A percentile compares a stretch with the other conserved stretches of the same genome.
Evolutionary conservation across 1,140 invertebrate genomes (phyloP).

Genomic region (Pinna nobilis): DNA sequence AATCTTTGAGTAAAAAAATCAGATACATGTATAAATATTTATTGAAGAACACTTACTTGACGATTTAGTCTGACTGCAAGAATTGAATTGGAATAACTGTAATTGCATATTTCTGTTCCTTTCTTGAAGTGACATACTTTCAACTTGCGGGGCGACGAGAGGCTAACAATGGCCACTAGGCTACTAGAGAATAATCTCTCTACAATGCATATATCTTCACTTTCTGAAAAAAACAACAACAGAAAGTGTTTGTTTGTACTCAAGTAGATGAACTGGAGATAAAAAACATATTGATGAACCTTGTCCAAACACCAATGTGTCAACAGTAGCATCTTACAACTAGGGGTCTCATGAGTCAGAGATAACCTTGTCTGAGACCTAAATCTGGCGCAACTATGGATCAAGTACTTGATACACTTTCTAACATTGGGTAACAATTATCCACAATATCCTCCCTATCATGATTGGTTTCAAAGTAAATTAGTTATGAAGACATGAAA

Average conservation of each 20-base stretch:
- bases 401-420: no score
- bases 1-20: neutral
- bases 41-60: constrained; percentile 80
- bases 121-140: constrained; percentile 99
- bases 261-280: no score
- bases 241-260: neutral
- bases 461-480: no score
- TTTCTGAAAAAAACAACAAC: constrained; percentile 76
- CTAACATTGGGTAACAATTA: no score
- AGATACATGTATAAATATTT: neutral
- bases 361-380: no score
- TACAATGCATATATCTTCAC: constrained; percentile 93
- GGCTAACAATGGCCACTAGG: constrained; percentile 94
- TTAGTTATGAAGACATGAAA: no score
- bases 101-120: constrained; percentile 98
- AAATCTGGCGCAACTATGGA: no score
- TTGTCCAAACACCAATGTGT: no score
- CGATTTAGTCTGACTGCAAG: constrained; percentile 97
- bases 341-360: no score
- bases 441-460: no score
- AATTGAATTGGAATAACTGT: constrained; percentile 98
- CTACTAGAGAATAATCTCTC: constrained; percentile 98
- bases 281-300: no score
- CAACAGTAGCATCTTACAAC: no score
- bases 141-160: constrained; percentile 92